Evolutionary conservation across 1,140 invertebrate genomes (phyloP).

Genomic region (Rhopalosiphum padi): DNA sequence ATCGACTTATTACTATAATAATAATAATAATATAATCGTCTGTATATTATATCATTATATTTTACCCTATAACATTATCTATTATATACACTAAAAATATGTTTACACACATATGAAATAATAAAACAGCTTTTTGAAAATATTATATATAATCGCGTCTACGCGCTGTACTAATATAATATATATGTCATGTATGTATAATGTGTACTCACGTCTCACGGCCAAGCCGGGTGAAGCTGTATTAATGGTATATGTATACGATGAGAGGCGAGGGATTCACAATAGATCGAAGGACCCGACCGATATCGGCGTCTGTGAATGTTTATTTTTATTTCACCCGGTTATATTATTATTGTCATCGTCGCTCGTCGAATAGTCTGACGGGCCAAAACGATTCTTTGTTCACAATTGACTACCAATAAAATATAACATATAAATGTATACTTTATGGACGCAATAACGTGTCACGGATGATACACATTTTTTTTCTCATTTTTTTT

Average conservation of each 20-base stretch:
- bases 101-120: not conserved
- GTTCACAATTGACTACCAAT: slow-evolving; percentile 7
- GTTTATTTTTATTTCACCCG: slow-evolving; percentile 8
- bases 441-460: not conserved
- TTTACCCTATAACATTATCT: not conserved
- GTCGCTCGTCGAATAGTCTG: not conserved
- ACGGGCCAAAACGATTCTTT: slow-evolving; percentile 1
- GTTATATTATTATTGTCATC: not conserved
- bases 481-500: not conserved
- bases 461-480: not conserved
- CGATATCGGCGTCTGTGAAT: not conserved
- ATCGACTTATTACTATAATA: not conserved
- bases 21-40: not conserved
- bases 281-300: not conserved
- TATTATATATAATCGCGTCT: not conserved
- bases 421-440: not conserved
- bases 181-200: not conserved
- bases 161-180: not conserved
- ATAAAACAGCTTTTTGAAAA: not conserved
- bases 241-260: not conserved
- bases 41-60: not conserved
- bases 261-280: not conserved
- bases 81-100: not conserved
- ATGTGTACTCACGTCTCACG: not conserved
- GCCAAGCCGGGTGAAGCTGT: not conserved